Percentiles rank a stretch among this genome's conserved stretches.
These are phyloP conservation scores for Crossoptilon crossoptilon DNA, from an alignment of 2,797 vertebrate species.

Conservation along the genomic window DNA sequence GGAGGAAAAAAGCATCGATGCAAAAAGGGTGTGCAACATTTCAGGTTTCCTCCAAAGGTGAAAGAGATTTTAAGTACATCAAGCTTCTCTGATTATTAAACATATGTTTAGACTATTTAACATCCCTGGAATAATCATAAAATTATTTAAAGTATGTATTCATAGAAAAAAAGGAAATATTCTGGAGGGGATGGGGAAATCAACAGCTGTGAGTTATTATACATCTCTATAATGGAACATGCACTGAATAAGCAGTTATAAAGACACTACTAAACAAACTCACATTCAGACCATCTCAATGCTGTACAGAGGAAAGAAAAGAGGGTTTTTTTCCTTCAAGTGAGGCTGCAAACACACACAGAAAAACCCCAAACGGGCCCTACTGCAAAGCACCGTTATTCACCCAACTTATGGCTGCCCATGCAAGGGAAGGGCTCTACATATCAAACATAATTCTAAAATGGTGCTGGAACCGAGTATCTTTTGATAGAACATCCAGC, in stretches of 20 bases:
- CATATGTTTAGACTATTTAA: not conserved
- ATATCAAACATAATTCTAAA: constrained; percentile 13
- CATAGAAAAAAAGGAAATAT: not conserved
- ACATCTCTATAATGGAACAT: not conserved
- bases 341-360: not conserved
- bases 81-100: not conserved
- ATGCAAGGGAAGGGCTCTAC: not conserved
- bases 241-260: not conserved
- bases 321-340: not conserved
- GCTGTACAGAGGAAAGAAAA: not conserved
- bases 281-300: not conserved
- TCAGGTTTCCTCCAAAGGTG: not conserved
- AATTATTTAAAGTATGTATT: not conserved
- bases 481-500: constrained; percentile 46
- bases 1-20: not conserved
- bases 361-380: not conserved
- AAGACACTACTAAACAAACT: not conserved
- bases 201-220: not conserved
- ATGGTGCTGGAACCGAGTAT: not conserved
- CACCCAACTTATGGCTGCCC: constrained; percentile 5
- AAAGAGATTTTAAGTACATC: not conserved
- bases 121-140: not conserved
- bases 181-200: not conserved
- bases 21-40: not conserved
- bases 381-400: not conserved